Evolutionary conservation across 2,113 vertebrate genomes (phyloP).

Genomic region (Poicephalus gulielmi): DNA sequence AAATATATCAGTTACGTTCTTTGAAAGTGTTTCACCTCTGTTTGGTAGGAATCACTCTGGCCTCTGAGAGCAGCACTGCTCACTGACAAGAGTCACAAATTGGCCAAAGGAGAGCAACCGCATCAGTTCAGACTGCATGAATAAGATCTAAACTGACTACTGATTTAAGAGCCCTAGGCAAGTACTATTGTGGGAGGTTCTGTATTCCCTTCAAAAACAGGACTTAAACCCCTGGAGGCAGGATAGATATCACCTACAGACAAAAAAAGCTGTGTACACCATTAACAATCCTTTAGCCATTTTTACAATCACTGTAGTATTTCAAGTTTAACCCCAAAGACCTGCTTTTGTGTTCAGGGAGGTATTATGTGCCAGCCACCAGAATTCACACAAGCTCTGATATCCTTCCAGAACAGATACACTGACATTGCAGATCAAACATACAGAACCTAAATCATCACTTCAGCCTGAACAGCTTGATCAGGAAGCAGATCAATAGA

Average conservation of each 20-base stretch:
- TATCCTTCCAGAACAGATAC: not conserved
- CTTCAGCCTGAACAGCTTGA: not conserved
- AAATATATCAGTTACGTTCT: not conserved
- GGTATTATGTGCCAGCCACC: not conserved
- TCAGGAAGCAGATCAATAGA: conserved; percentile 9
- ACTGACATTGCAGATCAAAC: not conserved
- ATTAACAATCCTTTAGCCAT: not conserved
- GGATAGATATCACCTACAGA: not conserved
- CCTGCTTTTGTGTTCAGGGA: not conserved
- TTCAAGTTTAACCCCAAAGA: not conserved
- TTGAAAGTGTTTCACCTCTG: not conserved
- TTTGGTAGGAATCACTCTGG: not conserved
- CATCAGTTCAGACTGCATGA: not conserved
- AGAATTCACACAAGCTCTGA: not conserved
- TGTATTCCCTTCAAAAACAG: not conserved
- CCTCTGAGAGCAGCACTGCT: not conserved
- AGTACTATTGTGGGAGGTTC: not conserved
- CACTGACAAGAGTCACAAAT: not conserved
- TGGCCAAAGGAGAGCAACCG: not conserved
- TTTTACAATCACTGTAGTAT: not conserved
- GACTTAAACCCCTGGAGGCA: not conserved
- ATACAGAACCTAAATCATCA: not conserved
- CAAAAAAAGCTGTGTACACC: not conserved
- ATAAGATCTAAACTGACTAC: not conserved
- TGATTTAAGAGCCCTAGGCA: not conserved